Percentiles rank a stretch among this genome's conserved stretches.
Conservation (phyloP, 2,797 vertebrate genomes). For the Podargus strigoides region DNA sequence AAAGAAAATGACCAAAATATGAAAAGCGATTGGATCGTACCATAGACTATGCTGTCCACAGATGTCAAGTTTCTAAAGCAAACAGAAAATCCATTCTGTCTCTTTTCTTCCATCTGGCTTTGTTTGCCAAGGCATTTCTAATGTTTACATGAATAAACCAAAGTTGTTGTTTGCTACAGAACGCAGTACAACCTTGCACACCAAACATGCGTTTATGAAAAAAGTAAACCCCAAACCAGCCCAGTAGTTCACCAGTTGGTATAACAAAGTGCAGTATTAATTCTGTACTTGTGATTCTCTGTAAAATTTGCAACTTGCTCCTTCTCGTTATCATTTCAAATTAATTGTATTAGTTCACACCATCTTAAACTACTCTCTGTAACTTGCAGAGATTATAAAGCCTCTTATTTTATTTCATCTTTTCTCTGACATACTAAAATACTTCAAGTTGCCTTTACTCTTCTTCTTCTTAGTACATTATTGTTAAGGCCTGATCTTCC, state of each 20-base stretch:
- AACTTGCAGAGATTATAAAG: background rate
- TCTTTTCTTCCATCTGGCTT: slow-evolving; percentile 57
- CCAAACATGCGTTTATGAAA: background rate
- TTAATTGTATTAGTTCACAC: background rate
- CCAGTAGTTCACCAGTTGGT: background rate
- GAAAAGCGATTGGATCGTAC: slow-evolving; percentile 1
- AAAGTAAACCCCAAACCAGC: background rate
- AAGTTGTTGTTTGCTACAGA: background rate
- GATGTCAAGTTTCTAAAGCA: slow-evolving; percentile 63
- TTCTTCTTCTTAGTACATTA: background rate
- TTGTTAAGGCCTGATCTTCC: background rate
- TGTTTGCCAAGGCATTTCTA: slow-evolving; percentile 65
- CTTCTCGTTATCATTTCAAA: background rate
- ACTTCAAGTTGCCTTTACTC: background rate
- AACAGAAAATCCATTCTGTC: slow-evolving; percentile 56
- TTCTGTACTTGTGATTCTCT: background rate
- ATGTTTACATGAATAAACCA: slow-evolving; percentile 40
- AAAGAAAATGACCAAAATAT: slow-evolving; percentile 9
- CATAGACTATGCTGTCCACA: slow-evolving; percentile 22
- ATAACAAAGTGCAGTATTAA: background rate
- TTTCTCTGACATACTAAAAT: background rate
- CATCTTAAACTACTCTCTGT: background rate
- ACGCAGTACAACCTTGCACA: background rate
- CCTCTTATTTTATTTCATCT: background rate
- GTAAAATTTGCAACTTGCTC: background rate